phyloP scores from a whole-genome alignment of 2,113 vertebrate genomes.

The Podocnemis expansa region DNA sequence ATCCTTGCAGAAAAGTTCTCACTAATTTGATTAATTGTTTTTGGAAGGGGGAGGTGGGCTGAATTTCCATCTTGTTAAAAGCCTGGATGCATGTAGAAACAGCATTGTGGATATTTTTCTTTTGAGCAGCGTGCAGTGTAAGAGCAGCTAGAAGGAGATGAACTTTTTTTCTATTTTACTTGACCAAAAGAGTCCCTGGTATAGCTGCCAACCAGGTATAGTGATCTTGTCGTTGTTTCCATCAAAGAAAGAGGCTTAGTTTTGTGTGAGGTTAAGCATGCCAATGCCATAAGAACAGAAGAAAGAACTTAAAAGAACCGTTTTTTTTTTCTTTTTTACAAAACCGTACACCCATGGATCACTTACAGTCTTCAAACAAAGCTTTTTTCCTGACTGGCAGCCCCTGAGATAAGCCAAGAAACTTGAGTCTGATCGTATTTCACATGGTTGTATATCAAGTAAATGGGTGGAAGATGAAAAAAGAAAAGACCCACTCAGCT shows the following conservation, averaged over 20 bases:
- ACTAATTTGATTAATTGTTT: neutral
- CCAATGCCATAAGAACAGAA: constrained; percentile 27
- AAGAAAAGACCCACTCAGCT: constrained; percentile 8
- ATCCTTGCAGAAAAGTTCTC: constrained; percentile 12
- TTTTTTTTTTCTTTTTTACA: constrained; percentile 11
- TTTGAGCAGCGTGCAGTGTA: neutral
- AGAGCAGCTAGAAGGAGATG: constrained; percentile 11
- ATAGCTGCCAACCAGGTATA: constrained; percentile 34
- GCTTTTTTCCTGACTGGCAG: constrained; percentile 51
- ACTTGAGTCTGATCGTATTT: constrained; percentile 63
- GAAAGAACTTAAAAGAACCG: constrained; percentile 53
- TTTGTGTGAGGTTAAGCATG: constrained; percentile 46
- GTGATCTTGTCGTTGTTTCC: constrained; percentile 25
- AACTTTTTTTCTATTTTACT: neutral
- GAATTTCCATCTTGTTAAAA: neutral
- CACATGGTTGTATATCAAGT: constrained; percentile 36
- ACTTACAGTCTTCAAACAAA: constrained; percentile 70
- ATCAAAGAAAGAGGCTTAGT: constrained; percentile 25
- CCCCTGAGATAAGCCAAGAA: constrained; percentile 61
- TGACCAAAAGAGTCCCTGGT: neutral
- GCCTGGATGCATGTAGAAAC: neutral
- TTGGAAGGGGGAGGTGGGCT: neutral
- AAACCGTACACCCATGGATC: constrained; percentile 47
- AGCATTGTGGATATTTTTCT: neutral
- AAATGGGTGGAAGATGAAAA: constrained; percentile 52